phyloP scores from a whole-genome alignment of 1,140 invertebrate genomes.

The Rhyzopertha dominica region DNA sequence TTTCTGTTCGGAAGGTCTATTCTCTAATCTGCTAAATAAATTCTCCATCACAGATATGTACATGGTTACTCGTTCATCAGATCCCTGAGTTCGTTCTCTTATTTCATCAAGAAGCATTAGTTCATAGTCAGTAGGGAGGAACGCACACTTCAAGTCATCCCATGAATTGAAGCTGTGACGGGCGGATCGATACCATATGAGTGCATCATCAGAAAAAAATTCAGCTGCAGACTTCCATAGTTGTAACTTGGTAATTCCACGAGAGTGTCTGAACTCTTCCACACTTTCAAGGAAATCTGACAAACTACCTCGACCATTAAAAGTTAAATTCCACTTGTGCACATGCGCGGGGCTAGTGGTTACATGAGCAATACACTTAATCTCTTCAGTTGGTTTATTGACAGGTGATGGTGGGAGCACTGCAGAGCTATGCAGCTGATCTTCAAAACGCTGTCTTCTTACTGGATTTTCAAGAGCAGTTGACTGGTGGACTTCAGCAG shows the following conservation, averaged over 20 bases:
- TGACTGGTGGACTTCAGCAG: no score
- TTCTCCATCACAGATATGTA: conserved; percentile 31
- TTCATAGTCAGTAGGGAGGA: conserved; percentile 27
- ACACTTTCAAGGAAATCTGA: conserved; percentile 17
- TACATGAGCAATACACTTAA: no score
- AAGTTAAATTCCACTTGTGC: conserved; percentile 8
- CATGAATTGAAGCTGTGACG: conserved; percentile 16
- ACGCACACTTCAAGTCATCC: conserved; percentile 27
- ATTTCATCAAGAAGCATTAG: conserved; percentile 28
- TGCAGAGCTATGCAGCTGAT: no score
- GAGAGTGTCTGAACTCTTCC: conserved; percentile 11
- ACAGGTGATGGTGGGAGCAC: no score
- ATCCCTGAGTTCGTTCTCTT: conserved; percentile 27
- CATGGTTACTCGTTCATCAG: conserved; percentile 27
- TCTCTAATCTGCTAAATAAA: conserved; percentile 26
- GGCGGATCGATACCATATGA: conserved; percentile 11
- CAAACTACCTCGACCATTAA: conserved; percentile 3
- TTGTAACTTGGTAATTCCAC: conserved; percentile 9
- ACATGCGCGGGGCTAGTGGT: no score
- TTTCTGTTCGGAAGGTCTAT: conserved; percentile 15
- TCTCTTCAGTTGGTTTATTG: no score
- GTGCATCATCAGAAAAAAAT: conserved; percentile 11
- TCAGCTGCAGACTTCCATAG: conserved; percentile 15
- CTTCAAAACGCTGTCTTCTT: no score
- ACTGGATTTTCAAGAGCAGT: no score